phyloP scores from a whole-genome alignment of 2,797 vertebrate genomes.

The Hemitrygon akajei region DNA sequence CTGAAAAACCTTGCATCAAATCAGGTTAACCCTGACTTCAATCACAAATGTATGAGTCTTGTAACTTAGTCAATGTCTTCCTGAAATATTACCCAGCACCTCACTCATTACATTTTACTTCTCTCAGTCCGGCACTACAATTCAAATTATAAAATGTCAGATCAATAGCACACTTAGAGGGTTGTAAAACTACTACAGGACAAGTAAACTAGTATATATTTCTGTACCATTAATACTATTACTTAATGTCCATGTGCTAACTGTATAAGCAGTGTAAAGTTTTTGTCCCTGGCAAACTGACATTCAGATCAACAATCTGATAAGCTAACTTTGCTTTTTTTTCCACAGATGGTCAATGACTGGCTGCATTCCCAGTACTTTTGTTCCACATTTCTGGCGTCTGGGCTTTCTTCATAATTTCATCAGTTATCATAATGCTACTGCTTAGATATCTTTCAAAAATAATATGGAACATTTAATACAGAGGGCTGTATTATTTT shows the following conservation, averaged over 20 bases:
- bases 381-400: not conserved
- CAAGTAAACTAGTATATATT: not conserved
- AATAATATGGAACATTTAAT: not conserved
- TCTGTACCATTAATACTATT: not conserved
- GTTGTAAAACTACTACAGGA: not conserved
- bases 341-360: not conserved
- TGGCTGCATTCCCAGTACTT: not conserved
- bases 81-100: not conserved
- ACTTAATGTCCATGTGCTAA: not conserved
- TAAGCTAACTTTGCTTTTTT: not conserved
- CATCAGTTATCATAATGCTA: not conserved
- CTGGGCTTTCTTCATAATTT: not conserved
- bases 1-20: not conserved
- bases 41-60: not conserved
- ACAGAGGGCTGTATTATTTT: not conserved
- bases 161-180: not conserved
- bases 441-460: not conserved
- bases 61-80: not conserved
- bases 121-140: not conserved
- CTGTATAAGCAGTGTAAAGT: not conserved
- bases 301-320: not conserved
- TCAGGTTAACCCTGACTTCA: not conserved
- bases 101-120: not conserved
- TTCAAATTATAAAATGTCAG: not conserved
- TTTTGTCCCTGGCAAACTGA: not conserved